phyloP scores from a whole-genome alignment of 2,113 vertebrate species.

The Tachysurus fulvidraco region DNA sequence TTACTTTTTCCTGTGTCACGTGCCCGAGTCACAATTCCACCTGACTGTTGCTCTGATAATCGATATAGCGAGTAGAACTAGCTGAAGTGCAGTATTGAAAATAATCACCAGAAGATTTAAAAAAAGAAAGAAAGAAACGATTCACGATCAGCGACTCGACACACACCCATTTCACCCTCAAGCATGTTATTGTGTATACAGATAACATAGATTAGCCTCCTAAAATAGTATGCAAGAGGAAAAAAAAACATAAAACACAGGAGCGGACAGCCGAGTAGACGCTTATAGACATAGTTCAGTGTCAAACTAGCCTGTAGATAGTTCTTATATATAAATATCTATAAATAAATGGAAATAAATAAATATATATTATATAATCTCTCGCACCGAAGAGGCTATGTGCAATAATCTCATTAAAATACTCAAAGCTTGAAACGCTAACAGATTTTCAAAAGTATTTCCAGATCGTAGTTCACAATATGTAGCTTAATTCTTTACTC shows the following conservation, averaged over 20 bases:
- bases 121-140: background rate
- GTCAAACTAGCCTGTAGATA: constrained; percentile 32
- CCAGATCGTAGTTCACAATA: background rate
- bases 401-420: constrained; percentile 46
- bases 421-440: constrained; percentile 15
- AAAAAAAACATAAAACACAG: constrained; percentile 2
- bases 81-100: constrained; percentile 28
- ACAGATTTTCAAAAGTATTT: constrained; percentile 1
- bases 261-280: constrained; percentile 28
- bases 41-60: background rate
- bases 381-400: constrained; percentile 27
- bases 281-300: constrained; percentile 46
- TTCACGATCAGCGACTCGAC: background rate
- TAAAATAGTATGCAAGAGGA: constrained; percentile 25
- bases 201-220: constrained; percentile 26
- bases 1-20: constrained; percentile 34
- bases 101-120: background rate
- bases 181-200: constrained; percentile 6
- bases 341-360: background rate
- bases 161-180: background rate
- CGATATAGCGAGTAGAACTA: constrained; percentile 28
- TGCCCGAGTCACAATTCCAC: background rate
- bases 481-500: constrained; percentile 6
- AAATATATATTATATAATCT: constrained; percentile 26
- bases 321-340: constrained; percentile 9